phyloP scores from a whole-genome alignment of 2,888 invertebrate species.

The Heteromyza rotundicornis region DNA sequence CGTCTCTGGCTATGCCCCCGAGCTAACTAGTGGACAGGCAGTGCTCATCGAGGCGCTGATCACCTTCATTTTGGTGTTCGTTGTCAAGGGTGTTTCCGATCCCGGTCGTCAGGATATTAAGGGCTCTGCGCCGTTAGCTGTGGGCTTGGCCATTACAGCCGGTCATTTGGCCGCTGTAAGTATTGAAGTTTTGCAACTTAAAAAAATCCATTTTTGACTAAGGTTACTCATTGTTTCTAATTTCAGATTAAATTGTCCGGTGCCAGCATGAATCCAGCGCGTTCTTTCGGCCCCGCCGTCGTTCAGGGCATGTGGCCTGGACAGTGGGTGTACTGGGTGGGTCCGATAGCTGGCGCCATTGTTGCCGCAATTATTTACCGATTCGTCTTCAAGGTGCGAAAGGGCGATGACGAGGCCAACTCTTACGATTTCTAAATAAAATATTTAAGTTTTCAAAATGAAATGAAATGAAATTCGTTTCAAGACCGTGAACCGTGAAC shows the following conservation, averaged over 20 bases:
- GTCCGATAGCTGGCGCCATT: constrained; percentile 80
- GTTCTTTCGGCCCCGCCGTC: constrained; percentile 87
- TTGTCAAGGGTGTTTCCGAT: constrained; percentile 87
- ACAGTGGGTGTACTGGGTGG: constrained; percentile 93
- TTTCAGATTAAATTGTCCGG: constrained; percentile 79
- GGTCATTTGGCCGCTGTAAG: constrained; percentile 87
- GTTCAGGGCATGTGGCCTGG: constrained; percentile 76
- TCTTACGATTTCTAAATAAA: constrained; percentile 76
- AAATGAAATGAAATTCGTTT: no score
- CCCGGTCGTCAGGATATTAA: constrained; percentile 78
- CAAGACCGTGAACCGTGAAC: no score
- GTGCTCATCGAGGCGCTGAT: constrained; percentile 83
- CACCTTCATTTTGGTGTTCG: constrained; percentile 85
- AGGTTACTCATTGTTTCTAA: background rate
- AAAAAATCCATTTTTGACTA: no score
- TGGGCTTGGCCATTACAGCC: constrained; percentile 84
- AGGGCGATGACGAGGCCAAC: constrained; percentile 73
- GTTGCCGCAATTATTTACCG: constrained; percentile 77
- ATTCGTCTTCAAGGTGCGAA: constrained; percentile 73
- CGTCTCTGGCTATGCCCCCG: constrained; percentile 67
- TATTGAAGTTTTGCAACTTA: constrained; percentile 34
- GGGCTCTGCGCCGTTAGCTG: constrained; percentile 84
- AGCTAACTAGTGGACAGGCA: constrained; percentile 75
- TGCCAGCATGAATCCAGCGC: constrained; percentile 92
- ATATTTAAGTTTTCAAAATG: no score